These are phyloP conservation scores for Peromyscus melanophrys DNA, from an alignment of 2,797 vertebrate species.

Conservation along the genomic window DNA sequence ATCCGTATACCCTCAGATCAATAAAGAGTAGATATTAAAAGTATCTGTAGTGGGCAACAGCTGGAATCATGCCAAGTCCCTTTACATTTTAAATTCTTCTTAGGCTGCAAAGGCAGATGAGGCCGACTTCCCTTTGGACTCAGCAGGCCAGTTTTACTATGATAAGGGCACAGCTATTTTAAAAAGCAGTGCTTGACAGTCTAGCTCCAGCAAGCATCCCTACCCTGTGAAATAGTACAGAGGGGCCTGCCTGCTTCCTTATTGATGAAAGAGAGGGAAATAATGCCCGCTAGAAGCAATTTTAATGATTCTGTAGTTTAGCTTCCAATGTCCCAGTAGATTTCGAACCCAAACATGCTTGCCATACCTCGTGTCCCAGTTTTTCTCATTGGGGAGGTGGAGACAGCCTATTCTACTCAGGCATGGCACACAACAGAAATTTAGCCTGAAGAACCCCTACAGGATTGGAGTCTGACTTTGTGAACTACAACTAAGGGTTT, in stretches of 20 bases:
- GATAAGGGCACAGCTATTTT: slow-evolving; percentile 81
- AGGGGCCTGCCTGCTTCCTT: slow-evolving; percentile 75
- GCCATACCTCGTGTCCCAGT: slow-evolving; percentile 25
- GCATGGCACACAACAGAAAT: not conserved
- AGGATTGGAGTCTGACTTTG: slow-evolving; percentile 15
- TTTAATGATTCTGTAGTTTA: slow-evolving; percentile 80
- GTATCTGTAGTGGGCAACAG: slow-evolving; percentile 76
- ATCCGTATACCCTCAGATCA: slow-evolving; percentile 75
- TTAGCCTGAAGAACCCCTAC: slow-evolving; percentile 22
- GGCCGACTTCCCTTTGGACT: slow-evolving; percentile 80
- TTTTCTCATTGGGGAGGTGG: slow-evolving; percentile 64
- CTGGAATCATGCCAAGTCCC: slow-evolving; percentile 74
- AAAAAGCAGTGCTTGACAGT: slow-evolving; percentile 78
- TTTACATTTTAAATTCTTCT: slow-evolving; percentile 82
- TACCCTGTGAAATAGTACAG: slow-evolving; percentile 76
- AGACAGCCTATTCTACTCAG: slow-evolving; percentile 15
- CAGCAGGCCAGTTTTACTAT: slow-evolving; percentile 82
- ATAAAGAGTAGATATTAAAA: slow-evolving; percentile 79
- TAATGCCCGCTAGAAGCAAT: slow-evolving; percentile 69
- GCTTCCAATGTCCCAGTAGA: slow-evolving; percentile 61
- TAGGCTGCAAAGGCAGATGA: slow-evolving; percentile 74
- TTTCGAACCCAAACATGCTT: slow-evolving; percentile 62
- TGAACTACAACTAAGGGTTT: not conserved
- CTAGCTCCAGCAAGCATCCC: slow-evolving; percentile 77
- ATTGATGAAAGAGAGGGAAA: slow-evolving; percentile 80